Base-by-base conservation (phyloP, 2,888 invertebrate genomes). In the Meteorus colon region DNA sequence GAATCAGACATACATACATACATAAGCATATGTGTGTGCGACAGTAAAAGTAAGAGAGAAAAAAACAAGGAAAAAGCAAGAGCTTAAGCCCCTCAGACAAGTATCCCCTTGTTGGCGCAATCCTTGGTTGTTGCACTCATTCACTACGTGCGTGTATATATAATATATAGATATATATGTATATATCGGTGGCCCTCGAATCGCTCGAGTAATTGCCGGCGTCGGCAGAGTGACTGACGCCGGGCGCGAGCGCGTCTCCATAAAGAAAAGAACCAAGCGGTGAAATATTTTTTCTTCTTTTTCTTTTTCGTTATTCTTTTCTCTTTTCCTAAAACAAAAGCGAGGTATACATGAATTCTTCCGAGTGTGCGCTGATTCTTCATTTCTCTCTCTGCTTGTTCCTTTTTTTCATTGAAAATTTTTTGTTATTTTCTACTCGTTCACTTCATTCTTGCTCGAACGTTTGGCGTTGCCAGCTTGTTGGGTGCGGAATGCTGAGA, bases 151-250 rank as follows among this genome's bases (percentile, higher is more conserved):
- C 31, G 59, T 45, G 73, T 67, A 65, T 65, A 31, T 65, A 14
- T 41, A 34, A n/a, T 37, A 41, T 65, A 27, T 14, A 62, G 14
- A 29, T 66, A 63, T 73, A 51, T 66, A 29, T 66, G 48, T 73
- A 51, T 66, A 66, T 73, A 34, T 74, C 41, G 41, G 74, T 74
- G 67, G 74, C 45, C 67, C 67, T 74, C 74, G 74, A 67, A 74
- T 74, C 60, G 74, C 67, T 60, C 74, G 74, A 74, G 74, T 74
- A 74, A 74, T 74, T 74, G 74, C 74, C 66, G 73, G 73, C 73
- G 73, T 73, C 65, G 73, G 73, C 51, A 63, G 72, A 65, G 65
- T 73, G 74, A 74, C 55, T 74, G 73, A 73, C 59, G 73, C 66
- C 59, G 66, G 73, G 73, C 67, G 73, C 73, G 67, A 73, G 29